Conservation (phyloP, 2,888 invertebrate genomes). For the Trissoscelio sp. region DNA sequence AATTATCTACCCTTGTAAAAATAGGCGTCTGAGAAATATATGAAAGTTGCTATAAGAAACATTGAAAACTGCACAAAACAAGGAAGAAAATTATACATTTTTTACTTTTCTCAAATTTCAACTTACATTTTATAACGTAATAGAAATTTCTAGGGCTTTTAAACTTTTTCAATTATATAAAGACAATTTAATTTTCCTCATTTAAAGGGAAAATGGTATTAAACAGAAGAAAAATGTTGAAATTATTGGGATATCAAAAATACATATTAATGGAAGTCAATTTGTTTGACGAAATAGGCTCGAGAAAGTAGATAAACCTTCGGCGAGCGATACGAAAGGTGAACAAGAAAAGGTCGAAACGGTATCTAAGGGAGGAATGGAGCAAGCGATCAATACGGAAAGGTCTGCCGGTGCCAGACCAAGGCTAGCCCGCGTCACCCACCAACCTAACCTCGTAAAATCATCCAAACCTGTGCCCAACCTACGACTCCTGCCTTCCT, state of each 20-base stretch:
- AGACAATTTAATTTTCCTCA: too few relatives aligned
- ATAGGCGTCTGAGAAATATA: too few relatives aligned
- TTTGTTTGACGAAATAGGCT: slow-evolving; percentile 42
- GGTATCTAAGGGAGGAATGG: slow-evolving; percentile 81
- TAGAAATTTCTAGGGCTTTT: too few relatives aligned
- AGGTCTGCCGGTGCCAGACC: slow-evolving; percentile 83
- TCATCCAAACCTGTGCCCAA: slow-evolving; percentile 78
- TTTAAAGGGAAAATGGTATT: too few relatives aligned
- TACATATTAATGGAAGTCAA: slow-evolving; percentile 9
- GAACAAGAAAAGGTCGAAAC: slow-evolving; percentile 76
- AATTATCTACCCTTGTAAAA: too few relatives aligned
- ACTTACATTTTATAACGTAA: too few relatives aligned
- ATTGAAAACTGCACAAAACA: too few relatives aligned
- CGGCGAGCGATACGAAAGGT: slow-evolving; percentile 71
- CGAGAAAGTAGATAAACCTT: slow-evolving; percentile 47
- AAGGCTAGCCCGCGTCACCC: slow-evolving; percentile 80
- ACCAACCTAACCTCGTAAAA: slow-evolving; percentile 79
- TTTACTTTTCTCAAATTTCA: too few relatives aligned
- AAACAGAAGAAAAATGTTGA: too few relatives aligned
- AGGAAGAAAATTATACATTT: too few relatives aligned
- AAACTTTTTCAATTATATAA: too few relatives aligned
- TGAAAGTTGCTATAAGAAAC: too few relatives aligned
- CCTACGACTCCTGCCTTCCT: slow-evolving; percentile 73
- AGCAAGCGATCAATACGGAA: slow-evolving; percentile 82
- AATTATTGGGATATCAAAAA: slow-evolving; percentile 2